A percentile compares a stretch with the other conserved stretches of the same genome.
Evolutionary conservation across 2,888 invertebrate genomes (phyloP).

Genomic region (Isotomurus palustris): DNA sequence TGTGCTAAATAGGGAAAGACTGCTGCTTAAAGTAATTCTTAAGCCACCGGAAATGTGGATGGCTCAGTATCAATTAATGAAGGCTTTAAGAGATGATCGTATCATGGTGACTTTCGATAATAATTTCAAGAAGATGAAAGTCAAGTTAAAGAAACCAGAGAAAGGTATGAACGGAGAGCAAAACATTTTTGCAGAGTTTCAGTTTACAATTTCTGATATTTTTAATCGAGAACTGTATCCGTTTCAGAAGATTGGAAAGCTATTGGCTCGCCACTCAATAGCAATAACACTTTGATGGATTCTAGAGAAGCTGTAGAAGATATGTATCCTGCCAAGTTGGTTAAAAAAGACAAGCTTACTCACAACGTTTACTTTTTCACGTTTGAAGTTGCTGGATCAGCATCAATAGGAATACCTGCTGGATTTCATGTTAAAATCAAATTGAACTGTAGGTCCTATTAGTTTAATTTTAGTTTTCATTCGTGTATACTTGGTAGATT

Average conservation of each 20-base stretch:
- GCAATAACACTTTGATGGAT: conserved; percentile 30
- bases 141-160: conserved; percentile 34
- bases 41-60: conserved; percentile 42
- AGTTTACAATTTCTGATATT: neutral
- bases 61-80: conserved; percentile 30
- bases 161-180: conserved; percentile 13
- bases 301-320: conserved; percentile 32
- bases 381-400: conserved; percentile 17
- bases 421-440: conserved; percentile 38
- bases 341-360: conserved; percentile 24
- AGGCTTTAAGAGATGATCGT: conserved; percentile 29
- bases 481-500: neutral
- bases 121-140: conserved; percentile 24
- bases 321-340: conserved; percentile 22
- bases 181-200: neutral
- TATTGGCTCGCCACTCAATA: conserved; percentile 27
- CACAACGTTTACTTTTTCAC: conserved; percentile 25
- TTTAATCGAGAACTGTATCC: too few species aligned
- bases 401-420: conserved; percentile 35
- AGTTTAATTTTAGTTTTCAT: neutral
- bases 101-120: conserved; percentile 29
- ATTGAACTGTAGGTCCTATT: neutral
- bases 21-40: conserved; percentile 37
- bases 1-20: conserved; percentile 27
- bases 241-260: conserved; percentile 32